Conservation (phyloP, 2,888 invertebrate species). For the Micoletzkya japonica region DNA sequence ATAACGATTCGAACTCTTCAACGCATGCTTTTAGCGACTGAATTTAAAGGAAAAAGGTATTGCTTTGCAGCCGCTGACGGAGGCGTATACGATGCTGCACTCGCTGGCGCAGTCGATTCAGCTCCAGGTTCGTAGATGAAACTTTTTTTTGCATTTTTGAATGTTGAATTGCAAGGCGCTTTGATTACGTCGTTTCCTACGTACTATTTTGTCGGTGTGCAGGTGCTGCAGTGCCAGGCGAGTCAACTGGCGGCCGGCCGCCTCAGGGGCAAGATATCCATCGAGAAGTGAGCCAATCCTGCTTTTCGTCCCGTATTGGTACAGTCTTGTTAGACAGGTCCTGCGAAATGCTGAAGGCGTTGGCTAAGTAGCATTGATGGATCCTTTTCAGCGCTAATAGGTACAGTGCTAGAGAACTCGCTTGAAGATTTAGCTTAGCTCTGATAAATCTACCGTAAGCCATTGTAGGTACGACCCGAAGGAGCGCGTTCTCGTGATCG, state of each 20-base stretch:
- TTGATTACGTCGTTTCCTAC: too few species aligned
- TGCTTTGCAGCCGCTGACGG: slow-evolving; percentile 49
- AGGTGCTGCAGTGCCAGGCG: slow-evolving; percentile 71
- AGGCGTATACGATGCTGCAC: slow-evolving; percentile 59
- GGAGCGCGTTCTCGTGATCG: slow-evolving; percentile 46
- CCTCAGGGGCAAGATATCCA: slow-evolving; percentile 69
- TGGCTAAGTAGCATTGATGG: neutral
- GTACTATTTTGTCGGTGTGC: too few species aligned
- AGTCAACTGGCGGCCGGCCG: slow-evolving; percentile 80
- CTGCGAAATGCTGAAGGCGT: too few species aligned
- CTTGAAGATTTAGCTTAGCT: neutral
- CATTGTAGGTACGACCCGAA: slow-evolving; percentile 47
- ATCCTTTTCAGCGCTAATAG: neutral
- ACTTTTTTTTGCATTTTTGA: too few species aligned
- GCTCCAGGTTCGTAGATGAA: too few species aligned
- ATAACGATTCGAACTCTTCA: too few species aligned
- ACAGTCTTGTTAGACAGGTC: too few species aligned
- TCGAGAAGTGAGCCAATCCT: slow-evolving; percentile 33
- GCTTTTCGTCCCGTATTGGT: too few species aligned
- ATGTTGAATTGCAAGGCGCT: too few species aligned
- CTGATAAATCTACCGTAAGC: slow-evolving; percentile 3
- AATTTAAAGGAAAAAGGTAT: neutral
- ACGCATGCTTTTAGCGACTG: too few species aligned
- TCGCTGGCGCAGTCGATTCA: slow-evolving; percentile 91
- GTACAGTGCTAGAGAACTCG: neutral